Percentiles rank a stretch among this genome's conserved stretches.
phyloP scores from a whole-genome alignment of 2,888 invertebrate genomes.

The Eristalinus aeneus region DNA sequence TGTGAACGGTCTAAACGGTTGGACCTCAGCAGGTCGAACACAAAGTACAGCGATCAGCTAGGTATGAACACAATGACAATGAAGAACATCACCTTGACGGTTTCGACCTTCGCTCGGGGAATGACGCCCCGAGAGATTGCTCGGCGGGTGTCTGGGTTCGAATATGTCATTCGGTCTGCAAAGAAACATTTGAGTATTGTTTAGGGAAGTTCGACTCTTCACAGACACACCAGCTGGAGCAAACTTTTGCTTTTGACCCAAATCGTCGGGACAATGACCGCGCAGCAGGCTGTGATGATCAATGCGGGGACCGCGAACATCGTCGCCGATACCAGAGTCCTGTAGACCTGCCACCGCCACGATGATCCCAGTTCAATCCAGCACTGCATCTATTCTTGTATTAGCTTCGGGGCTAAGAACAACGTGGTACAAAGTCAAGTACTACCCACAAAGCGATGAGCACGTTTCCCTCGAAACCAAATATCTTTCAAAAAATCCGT shows the following conservation, averaged over 20 bases:
- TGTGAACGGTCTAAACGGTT: conserved; percentile 90
- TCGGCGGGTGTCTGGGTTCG: conserved; percentile 84
- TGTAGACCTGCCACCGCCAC: conserved; percentile 92
- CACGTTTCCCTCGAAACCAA: conserved; percentile 87
- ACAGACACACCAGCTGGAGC: conserved; percentile 76
- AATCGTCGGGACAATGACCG: conserved; percentile 94
- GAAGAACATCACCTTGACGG: conserved; percentile 98
- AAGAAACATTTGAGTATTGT: no score
- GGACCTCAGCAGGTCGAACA: conserved; percentile 93
- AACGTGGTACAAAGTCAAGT: conserved; percentile 92
- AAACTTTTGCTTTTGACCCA: conserved; percentile 87
- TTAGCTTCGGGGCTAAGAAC: conserved; percentile 90
- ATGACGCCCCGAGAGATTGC: conserved; percentile 96
- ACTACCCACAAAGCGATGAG: conserved; percentile 87
- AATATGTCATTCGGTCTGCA: conserved; percentile 77
- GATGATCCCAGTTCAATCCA: conserved; percentile 92
- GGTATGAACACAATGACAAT: conserved; percentile 96
- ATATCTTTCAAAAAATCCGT: neutral
- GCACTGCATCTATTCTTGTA: conserved; percentile 91
- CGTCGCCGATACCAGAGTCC: conserved; percentile 90
- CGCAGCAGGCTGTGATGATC: conserved; percentile 94
- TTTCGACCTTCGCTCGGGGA: conserved; percentile 97
- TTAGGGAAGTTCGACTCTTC: neutral
- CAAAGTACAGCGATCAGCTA: conserved; percentile 97
- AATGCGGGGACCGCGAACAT: conserved; percentile 93